Percentiles rank a stretch among this genome's conserved stretches.
phyloP scores from a whole-genome alignment of 2,797 vertebrate species.

The Linurgus olivaceus region DNA sequence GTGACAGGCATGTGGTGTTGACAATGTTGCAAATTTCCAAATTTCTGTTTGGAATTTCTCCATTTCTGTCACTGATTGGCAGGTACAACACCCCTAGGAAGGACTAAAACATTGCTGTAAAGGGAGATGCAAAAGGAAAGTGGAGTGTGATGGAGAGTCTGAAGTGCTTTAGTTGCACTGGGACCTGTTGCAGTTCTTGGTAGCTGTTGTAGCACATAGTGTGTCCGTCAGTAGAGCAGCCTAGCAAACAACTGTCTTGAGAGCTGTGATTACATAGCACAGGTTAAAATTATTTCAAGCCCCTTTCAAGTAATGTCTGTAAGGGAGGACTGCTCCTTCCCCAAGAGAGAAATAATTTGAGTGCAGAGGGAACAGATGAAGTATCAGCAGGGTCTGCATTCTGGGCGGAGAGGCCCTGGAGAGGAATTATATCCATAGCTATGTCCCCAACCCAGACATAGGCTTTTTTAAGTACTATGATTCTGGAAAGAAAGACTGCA shows the following conservation, averaged over 20 bases:
- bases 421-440: neutral
- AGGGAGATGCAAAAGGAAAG: neutral
- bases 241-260: neutral
- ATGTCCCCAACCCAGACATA: rapidly evolving
- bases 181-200: neutral
- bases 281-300: neutral
- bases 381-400: neutral
- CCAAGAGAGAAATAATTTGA: neutral
- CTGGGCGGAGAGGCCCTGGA: neutral
- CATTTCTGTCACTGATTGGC: neutral
- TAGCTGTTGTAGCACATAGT: neutral
- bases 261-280: neutral
- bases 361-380: neutral
- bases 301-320: neutral
- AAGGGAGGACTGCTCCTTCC: neutral
- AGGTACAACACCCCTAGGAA: neutral
- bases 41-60: neutral
- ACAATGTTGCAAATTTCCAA: neutral
- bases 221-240: neutral
- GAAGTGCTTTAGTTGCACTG: neutral
- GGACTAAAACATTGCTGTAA: neutral
- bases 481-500: neutral
- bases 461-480: neutral
- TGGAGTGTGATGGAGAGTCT: neutral
- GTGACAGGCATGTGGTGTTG: neutral